Evolutionary conservation across 2,888 invertebrate genomes (phyloP).

Genomic region (Platynereis dumerilii): DNA sequence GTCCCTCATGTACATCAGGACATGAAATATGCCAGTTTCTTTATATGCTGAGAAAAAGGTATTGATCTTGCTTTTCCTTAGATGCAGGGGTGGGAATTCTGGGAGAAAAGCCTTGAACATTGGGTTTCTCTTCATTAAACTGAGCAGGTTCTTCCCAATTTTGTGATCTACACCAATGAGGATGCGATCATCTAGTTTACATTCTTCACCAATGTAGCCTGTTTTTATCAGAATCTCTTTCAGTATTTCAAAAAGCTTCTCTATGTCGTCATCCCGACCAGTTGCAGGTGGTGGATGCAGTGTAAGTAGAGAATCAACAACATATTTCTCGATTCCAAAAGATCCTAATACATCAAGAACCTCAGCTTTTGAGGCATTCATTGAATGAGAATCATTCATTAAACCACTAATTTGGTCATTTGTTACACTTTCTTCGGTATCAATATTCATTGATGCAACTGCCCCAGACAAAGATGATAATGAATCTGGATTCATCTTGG

Average conservation of each 20-base stretch:
- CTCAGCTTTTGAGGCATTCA: no score
- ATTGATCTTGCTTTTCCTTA: not conserved
- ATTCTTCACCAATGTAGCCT: slow-evolving; percentile 6
- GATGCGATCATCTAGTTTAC: slow-evolving; percentile 18
- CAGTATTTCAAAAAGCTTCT: slow-evolving; percentile 5
- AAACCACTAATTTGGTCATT: no score
- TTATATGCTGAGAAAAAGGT: not conserved
- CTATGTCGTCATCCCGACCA: slow-evolving; percentile 34
- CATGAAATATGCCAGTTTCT: not conserved
- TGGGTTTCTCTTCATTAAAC: slow-evolving; percentile 9
- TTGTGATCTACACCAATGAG: slow-evolving; percentile 35
- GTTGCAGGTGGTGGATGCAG: slow-evolving; percentile 37
- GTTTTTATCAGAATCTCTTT: slow-evolving; percentile 34
- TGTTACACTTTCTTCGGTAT: no score
- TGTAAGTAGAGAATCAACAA: no score
- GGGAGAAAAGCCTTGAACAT: slow-evolving; percentile 28
- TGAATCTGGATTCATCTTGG: no score
- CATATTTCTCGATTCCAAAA: no score
- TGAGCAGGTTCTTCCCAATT: slow-evolving; percentile 29
- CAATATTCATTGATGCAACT: no score
- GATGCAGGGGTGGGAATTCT: not conserved
- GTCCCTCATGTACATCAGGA: no score
- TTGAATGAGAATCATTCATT: no score
- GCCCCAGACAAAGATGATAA: no score
- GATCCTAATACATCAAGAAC: no score